Percentiles rank a stretch among this genome's conserved stretches.
Evolutionary conservation across 2,113 vertebrate species (phyloP).

Genomic region (Albula goreensis): DNA sequence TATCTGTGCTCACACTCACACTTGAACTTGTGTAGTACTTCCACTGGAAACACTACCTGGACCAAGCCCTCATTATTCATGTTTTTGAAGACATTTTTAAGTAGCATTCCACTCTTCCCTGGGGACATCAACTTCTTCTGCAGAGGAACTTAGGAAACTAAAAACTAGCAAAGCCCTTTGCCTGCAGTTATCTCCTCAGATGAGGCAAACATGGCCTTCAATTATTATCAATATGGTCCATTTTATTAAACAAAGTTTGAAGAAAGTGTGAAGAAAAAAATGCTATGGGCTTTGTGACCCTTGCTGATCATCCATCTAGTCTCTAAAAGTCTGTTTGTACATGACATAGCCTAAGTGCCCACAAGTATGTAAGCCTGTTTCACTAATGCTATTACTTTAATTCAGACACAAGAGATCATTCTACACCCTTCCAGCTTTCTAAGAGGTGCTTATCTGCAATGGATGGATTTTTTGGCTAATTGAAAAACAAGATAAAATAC

Average conservation of each 20-base stretch:
- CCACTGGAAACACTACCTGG: slow-evolving; percentile 35
- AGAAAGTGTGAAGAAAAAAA: too few species aligned
- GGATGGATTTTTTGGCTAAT: too few species aligned
- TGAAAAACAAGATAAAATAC: too few species aligned
- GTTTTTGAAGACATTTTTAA: slow-evolving; percentile 50
- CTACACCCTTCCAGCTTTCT: not conserved
- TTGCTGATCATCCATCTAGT: not conserved
- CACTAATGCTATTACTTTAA: not conserved
- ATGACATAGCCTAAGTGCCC: not conserved
- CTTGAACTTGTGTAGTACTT: slow-evolving; percentile 55
- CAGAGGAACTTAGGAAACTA: slow-evolving; percentile 49
- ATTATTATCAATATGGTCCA: too few species aligned
- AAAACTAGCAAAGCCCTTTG: slow-evolving; percentile 34
- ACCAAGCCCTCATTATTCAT: slow-evolving; percentile 51
- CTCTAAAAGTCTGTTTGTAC: not conserved
- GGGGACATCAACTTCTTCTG: slow-evolving; percentile 44
- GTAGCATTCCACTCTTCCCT: slow-evolving; percentile 57
- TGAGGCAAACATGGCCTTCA: too few species aligned
- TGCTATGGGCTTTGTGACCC: not conserved
- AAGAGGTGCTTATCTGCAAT: not conserved
- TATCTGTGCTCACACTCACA: slow-evolving; percentile 18
- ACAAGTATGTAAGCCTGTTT: not conserved
- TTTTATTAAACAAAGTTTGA: too few species aligned
- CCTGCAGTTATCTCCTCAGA: not conserved
- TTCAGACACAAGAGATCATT: not conserved